These are phyloP conservation scores for Yasuhikotakia modesta DNA, from an alignment of 2,797 vertebrate genomes.

Conservation along the genomic window DNA sequence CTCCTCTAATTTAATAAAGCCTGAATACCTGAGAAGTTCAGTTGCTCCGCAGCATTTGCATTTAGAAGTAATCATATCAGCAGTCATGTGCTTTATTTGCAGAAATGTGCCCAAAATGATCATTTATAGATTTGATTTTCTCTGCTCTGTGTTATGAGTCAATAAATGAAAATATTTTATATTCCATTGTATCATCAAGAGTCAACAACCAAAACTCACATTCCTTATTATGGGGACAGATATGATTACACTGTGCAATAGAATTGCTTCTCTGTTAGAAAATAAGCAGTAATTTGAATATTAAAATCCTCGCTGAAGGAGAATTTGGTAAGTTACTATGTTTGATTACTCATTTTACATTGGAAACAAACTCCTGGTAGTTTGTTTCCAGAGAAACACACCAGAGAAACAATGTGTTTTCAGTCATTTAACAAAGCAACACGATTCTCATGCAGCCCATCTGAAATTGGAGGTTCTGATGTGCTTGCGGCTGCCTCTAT, in stretches of 20 bases:
- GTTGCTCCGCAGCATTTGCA: constrained; percentile 41
- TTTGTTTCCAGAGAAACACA: no score
- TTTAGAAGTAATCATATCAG: constrained; percentile 58
- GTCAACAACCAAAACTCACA: constrained; percentile 75
- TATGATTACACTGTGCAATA: constrained; percentile 69
- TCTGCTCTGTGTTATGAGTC: constrained; percentile 48
- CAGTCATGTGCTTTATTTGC: constrained; percentile 51
- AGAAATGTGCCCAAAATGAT: constrained; percentile 49
- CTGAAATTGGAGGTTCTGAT: constrained; percentile 83
- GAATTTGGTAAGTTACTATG: constrained; percentile 70
- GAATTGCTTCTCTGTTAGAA: constrained; percentile 47
- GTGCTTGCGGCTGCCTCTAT: constrained; percentile 79
- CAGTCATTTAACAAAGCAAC: constrained; percentile 51
- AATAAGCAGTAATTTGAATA: constrained; percentile 52
- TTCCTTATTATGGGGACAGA: constrained; percentile 73
- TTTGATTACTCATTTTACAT: constrained; percentile 50
- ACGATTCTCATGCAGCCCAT: constrained; percentile 70
- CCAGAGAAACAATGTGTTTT: constrained; percentile 21
- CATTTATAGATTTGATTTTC: constrained; percentile 55
- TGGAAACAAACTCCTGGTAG: constrained; percentile 24
- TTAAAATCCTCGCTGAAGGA: constrained; percentile 27
- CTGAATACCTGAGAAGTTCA: constrained; percentile 49
- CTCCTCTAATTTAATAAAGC: constrained; percentile 50
- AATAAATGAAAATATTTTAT: constrained; percentile 48
- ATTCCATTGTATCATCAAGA: constrained; percentile 70